phyloP scores from a whole-genome alignment of 1,140 invertebrate genomes.

The Macrosteles quadrilineatus region DNA sequence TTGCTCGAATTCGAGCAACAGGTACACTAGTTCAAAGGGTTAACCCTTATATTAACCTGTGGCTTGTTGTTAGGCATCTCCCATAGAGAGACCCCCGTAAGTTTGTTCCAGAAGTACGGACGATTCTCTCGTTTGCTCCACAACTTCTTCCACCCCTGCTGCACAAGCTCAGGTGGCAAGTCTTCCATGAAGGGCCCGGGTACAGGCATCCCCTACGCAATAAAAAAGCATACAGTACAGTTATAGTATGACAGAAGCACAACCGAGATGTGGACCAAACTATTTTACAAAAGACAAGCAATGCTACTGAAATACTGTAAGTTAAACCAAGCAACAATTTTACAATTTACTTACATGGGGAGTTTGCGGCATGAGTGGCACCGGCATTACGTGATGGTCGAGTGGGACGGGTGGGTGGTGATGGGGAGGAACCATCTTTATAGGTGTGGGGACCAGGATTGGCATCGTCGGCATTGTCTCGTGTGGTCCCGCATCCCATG shows the following conservation, averaged over 20 bases:
- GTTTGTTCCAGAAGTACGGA: conserved; percentile 96
- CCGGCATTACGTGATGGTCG: conserved; percentile 39
- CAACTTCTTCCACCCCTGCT: conserved; percentile 95
- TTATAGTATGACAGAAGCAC: too few relatives aligned
- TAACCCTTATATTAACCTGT: too few relatives aligned
- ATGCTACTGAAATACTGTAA: too few relatives aligned
- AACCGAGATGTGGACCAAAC: too few relatives aligned
- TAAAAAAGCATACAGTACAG: too few relatives aligned
- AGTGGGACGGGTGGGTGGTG: conserved; percentile 46
- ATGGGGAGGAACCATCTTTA: conserved; percentile 53
- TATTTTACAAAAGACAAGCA: too few relatives aligned
- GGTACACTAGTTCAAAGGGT: too few relatives aligned
- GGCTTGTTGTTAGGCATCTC: conserved; percentile 68
- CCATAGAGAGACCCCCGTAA: conserved; percentile 94
- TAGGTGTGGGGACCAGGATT: conserved; percentile 57
- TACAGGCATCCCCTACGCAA: conserved; percentile 47
- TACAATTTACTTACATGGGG: conserved; percentile 53
- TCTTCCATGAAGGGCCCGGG: conserved; percentile 60
- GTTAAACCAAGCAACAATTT: too few relatives aligned
- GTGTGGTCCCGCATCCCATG: conserved; percentile 53
- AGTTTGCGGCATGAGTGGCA: conserved; percentile 50
- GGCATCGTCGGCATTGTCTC: conserved; percentile 47
- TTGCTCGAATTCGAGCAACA: too few relatives aligned
- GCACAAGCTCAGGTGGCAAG: conserved; percentile 81
- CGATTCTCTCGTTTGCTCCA: conserved; percentile 95